A percentile compares a stretch with the other conserved stretches of the same genome.
Conservation (phyloP, 2,113 vertebrate genomes). For the Epinephelus cyanopodus region DNA sequence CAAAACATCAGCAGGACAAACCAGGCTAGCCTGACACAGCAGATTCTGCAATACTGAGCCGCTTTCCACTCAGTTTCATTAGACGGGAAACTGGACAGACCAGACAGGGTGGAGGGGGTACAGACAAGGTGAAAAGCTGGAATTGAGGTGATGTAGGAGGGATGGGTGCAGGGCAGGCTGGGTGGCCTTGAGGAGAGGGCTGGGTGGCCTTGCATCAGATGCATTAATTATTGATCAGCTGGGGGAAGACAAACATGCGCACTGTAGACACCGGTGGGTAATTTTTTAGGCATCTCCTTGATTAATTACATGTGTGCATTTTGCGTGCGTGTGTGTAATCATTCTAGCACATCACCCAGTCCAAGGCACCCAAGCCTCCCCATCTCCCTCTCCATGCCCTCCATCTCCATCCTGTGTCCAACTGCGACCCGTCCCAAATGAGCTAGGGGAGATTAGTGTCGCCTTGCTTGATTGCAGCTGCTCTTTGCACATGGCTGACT, state of each 20-base stretch:
- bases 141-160: slow-evolving; percentile 21
- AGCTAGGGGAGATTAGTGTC: slow-evolving; percentile 50
- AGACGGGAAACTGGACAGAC: not conserved
- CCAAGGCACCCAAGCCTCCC: not conserved
- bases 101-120: not conserved
- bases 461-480: slow-evolving; percentile 51
- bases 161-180: slow-evolving; percentile 15
- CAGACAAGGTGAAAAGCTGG: not conserved
- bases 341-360: not conserved
- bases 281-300: not conserved
- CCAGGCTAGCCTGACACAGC: slow-evolving; percentile 73
- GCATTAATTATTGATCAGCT: slow-evolving; percentile 76
- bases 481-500: slow-evolving; percentile 53
- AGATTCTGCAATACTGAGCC: slow-evolving; percentile 34
- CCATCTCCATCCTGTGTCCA: slow-evolving; percentile 23
- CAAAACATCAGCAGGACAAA: slow-evolving; percentile 40
- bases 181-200: slow-evolving; percentile 33
- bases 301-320: slow-evolving; percentile 1
- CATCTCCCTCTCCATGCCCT: not conserved
- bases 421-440: slow-evolving; percentile 47
- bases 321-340: not conserved
- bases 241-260: slow-evolving; percentile 43
- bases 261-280: slow-evolving; percentile 17
- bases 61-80: slow-evolving; percentile 35
- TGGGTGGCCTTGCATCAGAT: slow-evolving; percentile 68